Percentiles rank a stretch among this genome's conserved stretches.
These are phyloP conservation scores for Anagrus nilaparvatae DNA, from an alignment of 1,140 invertebrate genomes.

Conservation along the genomic window DNA sequence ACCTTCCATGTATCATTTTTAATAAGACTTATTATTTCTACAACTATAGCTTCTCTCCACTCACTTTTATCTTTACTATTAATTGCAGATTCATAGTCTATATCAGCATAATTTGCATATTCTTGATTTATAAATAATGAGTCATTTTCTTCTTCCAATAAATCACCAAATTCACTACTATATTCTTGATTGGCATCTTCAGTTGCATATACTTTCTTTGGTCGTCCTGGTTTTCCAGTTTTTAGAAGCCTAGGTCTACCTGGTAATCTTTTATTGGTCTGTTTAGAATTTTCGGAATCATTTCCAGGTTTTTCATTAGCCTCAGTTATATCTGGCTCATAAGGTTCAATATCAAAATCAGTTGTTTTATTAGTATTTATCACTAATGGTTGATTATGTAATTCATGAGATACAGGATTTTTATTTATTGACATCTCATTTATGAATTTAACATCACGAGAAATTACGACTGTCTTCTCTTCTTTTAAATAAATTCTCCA, in stretches of 20 bases:
- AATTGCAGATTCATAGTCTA: slow-evolving; percentile 4
- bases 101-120: neutral
- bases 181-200: neutral
- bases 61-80: neutral
- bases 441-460: slow-evolving; percentile 23
- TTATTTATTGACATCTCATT: slow-evolving; percentile 14
- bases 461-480: slow-evolving; percentile 19
- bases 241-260: slow-evolving; percentile 11
- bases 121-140: neutral
- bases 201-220: slow-evolving; percentile 9
- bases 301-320: neutral
- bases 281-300: neutral
- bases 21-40: slow-evolving; percentile 6
- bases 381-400: too few relatives aligned
- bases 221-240: slow-evolving; percentile 15
- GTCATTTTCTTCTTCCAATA: neutral
- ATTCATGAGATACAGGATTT: too few relatives aligned
- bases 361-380: neutral
- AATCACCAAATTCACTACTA: neutral
- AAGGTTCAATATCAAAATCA: neutral
- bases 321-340: neutral
- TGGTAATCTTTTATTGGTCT: slow-evolving; percentile 15
- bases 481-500: slow-evolving; percentile 20
- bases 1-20: slow-evolving; percentile 14
- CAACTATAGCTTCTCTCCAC: slow-evolving; percentile 5